These are phyloP conservation scores for Phenganax marumi DNA, from an alignment of 92 coral and sea anemone species.

Conservation along the genomic window DNA sequence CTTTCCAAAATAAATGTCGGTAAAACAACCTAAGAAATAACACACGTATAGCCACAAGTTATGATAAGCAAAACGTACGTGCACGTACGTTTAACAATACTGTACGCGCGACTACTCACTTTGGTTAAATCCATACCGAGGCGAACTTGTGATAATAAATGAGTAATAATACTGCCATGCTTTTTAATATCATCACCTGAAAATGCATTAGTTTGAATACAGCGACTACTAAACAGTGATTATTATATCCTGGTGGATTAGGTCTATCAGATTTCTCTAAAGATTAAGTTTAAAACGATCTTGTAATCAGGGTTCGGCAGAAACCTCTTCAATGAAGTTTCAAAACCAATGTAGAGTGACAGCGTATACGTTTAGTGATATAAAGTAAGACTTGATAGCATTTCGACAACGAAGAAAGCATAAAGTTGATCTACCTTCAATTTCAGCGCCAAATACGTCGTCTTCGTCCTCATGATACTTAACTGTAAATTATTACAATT, in stretches of 20 bases:
- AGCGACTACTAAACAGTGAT: not conserved
- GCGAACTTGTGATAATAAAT: constrained; percentile 92
- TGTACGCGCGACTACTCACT: constrained; percentile 48
- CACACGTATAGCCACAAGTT: no score
- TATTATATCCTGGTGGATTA: no score
- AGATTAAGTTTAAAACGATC: no score
- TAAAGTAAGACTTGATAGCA: not conserved
- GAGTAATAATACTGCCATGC: constrained; percentile 92
- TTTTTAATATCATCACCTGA: constrained; percentile 77
- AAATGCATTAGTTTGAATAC: not conserved
- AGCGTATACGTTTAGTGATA: no score
- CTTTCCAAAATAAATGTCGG: constrained; percentile 97
- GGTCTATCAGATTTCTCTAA: no score
- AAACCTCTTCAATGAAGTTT: no score
- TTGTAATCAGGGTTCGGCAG: no score
- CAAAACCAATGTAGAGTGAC: no score
- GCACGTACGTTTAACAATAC: no score
- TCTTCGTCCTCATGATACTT: constrained; percentile 55
- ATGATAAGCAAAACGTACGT: no score
- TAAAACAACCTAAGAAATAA: constrained; percentile 70
- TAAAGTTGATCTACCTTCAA: constrained; percentile 52
- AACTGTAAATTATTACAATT: constrained; percentile 22
- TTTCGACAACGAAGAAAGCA: not conserved
- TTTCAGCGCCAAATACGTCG: constrained; percentile 63
- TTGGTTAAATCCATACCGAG: constrained; percentile 99